Evolutionary conservation across 92 coral and sea anemone genomes (phyloP), one percentile per base, ranked within the genome.

Genomic region (Bergia sp.): DNA sequence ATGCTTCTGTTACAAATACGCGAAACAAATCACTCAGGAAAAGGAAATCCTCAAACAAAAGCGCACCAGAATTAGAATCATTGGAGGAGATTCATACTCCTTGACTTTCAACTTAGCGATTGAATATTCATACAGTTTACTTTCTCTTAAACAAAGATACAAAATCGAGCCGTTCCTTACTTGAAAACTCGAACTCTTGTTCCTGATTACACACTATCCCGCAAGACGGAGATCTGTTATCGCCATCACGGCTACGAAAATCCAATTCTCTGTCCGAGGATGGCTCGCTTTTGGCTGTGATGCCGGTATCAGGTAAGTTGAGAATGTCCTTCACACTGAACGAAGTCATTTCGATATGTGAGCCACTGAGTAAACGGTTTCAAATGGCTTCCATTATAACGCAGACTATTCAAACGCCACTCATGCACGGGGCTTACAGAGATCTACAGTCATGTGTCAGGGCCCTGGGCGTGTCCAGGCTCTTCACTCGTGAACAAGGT

Each of bases 271-370:
- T 84, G 90, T 92, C 95, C 39, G 82, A 94, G 85, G 95, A 90
- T 87, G 94, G 67, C 90, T 95, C 96, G 92, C 92, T 92, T 76
- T 90, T 93, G 58, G 96, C 90, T 82, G 93, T 82, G 88, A 91
- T 77, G 73, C 91, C 90, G 57, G 92, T 77, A 90, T 95, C 98
- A 76, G 94, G 96, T 81, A 95, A 91, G 89, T 95, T 95, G 79
- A 95, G 98, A 90, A 95, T 95, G 93, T 95, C 98, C 94, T 93
- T 95, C 90, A 95, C 98, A 40, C 96, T 93, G 96, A 95, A 95
- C 93, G 98, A 95, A 95, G 98, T 95, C 98, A 95, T 95, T 80
- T 89, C 90, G 92, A 93, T 91, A 88, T 92, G 89, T 71, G 87
- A 67, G 87, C 87, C 77, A 84, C 87, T 84, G 87, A 84, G 87